Evolutionary conservation across 2,797 vertebrate species (phyloP).

Genomic region (Phrynocephalus guinanensis): DNA sequence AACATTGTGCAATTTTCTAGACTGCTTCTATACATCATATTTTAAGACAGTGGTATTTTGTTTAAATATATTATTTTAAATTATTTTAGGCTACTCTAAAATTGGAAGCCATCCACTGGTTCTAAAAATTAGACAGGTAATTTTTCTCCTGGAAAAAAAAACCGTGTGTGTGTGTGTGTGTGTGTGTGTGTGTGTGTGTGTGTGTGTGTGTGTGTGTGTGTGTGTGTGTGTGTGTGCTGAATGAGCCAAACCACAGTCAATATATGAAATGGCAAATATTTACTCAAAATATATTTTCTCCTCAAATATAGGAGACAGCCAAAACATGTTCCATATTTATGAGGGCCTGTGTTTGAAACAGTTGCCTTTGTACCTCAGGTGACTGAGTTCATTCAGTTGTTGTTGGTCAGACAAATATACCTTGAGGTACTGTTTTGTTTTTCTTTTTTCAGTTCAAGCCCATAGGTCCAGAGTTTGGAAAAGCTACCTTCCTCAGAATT

Average conservation of each 20-base stretch:
- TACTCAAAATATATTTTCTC: neutral
- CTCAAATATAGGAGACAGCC: neutral
- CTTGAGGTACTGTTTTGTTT: neutral
- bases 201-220: neutral
- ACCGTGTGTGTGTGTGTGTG: neutral
- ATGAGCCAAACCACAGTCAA: neutral
- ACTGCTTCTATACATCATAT: neutral
- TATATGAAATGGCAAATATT: neutral
- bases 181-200: neutral
- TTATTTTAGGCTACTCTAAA: neutral
- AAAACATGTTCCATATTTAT: neutral
- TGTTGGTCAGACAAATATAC: neutral
- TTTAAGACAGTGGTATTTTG: neutral
- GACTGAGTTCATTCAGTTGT: neutral
- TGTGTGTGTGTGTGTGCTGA: neutral
- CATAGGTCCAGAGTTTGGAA: slow-evolving; percentile 16
- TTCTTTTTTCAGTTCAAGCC: neutral
- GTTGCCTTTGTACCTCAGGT: too few relatives aligned
- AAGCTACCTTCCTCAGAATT: neutral
- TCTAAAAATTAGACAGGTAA: neutral
- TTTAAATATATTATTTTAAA: neutral
- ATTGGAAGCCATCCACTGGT: neutral
- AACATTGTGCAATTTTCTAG: neutral
- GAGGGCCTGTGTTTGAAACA: too few relatives aligned
- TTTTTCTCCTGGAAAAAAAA: neutral